These are phyloP conservation scores for Helicolenus hilgendorfi DNA, from an alignment of 2,797 vertebrate genomes.

Conservation along the genomic window DNA sequence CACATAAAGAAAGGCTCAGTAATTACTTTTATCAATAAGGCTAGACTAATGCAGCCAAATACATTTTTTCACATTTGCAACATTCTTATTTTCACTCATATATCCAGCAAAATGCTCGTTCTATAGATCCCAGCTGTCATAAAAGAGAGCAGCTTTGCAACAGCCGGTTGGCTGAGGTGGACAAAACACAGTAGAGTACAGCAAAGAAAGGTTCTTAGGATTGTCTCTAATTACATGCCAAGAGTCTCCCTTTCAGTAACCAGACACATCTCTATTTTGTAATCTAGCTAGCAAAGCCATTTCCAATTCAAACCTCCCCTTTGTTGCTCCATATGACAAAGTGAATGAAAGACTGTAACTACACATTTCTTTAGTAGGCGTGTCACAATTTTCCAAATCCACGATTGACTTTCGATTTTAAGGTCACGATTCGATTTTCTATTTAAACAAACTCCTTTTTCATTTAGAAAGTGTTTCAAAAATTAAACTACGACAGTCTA, in stretches of 20 bases:
- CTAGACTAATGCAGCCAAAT: neutral
- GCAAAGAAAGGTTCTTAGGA: neutral
- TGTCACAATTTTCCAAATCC: too few relatives aligned
- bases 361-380: neutral
- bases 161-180: neutral
- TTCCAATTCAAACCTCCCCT: neutral
- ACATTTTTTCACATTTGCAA: neutral
- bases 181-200: neutral
- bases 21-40: neutral
- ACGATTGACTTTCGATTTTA: too few relatives aligned
- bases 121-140: neutral
- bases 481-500: too few relatives aligned
- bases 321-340: neutral
- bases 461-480: too few relatives aligned
- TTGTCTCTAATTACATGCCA: neutral
- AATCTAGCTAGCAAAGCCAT: neutral
- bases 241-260: neutral
- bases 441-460: too few relatives aligned
- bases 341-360: neutral
- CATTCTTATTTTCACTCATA: neutral
- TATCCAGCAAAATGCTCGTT: neutral
- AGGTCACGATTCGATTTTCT: accelerated
- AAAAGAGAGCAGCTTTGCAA: neutral
- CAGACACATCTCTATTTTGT: neutral
- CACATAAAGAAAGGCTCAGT: neutral